Percentiles rank a stretch among this genome's conserved stretches.
These are phyloP conservation scores for Cantharis flavilabris DNA, from an alignment of 2,888 invertebrate genomes.

Conservation along the genomic window DNA sequence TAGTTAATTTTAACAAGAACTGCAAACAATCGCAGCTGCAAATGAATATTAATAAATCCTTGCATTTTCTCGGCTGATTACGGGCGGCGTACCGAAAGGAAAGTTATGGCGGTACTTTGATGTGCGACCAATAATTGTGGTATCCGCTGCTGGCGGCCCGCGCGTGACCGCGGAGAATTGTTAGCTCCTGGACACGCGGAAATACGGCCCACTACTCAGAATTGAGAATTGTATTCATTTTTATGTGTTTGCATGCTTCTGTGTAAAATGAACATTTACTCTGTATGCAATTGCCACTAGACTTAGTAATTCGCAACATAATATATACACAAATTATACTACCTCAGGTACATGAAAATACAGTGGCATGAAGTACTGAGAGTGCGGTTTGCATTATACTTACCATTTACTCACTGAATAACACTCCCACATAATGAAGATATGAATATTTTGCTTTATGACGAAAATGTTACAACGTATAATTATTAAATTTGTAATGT, in stretches of 20 bases:
- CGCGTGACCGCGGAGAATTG: conserved; percentile 52
- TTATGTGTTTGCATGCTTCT: conserved; percentile 27
- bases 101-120: conserved; percentile 41
- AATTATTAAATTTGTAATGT: neutral
- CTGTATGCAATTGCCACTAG: neutral
- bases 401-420: neutral
- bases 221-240: conserved; percentile 24
- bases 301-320: conserved; percentile 14
- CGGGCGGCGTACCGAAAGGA: conserved; percentile 37
- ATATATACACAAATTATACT: neutral
- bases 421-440: neutral
- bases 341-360: neutral
- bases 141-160: conserved; percentile 47
- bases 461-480: neutral
- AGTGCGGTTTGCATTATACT: neutral
- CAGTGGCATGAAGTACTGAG: neutral
- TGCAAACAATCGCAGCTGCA: conserved; percentile 42
- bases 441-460: neutral
- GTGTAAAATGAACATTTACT: conserved; percentile 9
- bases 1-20: conserved; percentile 38
- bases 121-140: conserved; percentile 44
- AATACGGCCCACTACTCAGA: conserved; percentile 28
- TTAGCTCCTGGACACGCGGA: conserved; percentile 46
- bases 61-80: conserved; percentile 48
- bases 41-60: conserved; percentile 48